Evolutionary conservation across 2,113 vertebrate genomes (phyloP), one percentile per base, ranked within the genome.

Genomic region (Pteruthius melanotis): DNA sequence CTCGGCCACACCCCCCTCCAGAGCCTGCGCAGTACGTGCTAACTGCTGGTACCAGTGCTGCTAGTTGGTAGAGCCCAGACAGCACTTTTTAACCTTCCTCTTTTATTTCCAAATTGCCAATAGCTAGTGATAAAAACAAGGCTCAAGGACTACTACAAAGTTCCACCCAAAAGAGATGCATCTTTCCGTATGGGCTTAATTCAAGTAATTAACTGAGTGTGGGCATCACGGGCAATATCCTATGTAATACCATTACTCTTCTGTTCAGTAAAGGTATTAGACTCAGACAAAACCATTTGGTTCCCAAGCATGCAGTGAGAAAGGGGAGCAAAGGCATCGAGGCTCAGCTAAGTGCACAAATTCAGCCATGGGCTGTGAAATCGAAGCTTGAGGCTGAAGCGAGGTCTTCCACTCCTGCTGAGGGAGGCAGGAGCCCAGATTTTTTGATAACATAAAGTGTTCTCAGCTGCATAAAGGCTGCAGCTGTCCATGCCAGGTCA

Each of bases 381-480:
- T 21, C 0, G 0, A 59, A 64, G 22, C 16, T 18, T 76, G 44
- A 64, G n/a, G 61, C 35, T 56, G 31, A 77, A 76, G 31, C 0
- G 0, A 52, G 28, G 19, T 60, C 35, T 88, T 85, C 26, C 30
- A 35, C 13, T 60, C 28, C 53, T 53, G 24, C 14, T 35, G 24
- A 52, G 28, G 18, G 7, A 71, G 5, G 12, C 20, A 31, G n/a
- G 12, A 56, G 8, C 1, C 1, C 2, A 1, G 31, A 10, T 30
- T 59, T 56, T 61, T 47, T 27, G 10, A 22, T 11, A 54, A 14
- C 20, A 10, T 30, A 6, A 56, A 6, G 23, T 6, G 11, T 20
- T 30, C 28, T 49, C 60, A 35, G 39, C 31, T 63, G 35, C 33
- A 20, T 16, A 54, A 82, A 63, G 31, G 15, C 37, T 84, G 28